A percentile compares a stretch with the other conserved stretches of the same genome.
These are phyloP conservation scores for Porphyrio hochstetteri DNA, from an alignment of 2,113 vertebrate genomes.

Conservation along the genomic window DNA sequence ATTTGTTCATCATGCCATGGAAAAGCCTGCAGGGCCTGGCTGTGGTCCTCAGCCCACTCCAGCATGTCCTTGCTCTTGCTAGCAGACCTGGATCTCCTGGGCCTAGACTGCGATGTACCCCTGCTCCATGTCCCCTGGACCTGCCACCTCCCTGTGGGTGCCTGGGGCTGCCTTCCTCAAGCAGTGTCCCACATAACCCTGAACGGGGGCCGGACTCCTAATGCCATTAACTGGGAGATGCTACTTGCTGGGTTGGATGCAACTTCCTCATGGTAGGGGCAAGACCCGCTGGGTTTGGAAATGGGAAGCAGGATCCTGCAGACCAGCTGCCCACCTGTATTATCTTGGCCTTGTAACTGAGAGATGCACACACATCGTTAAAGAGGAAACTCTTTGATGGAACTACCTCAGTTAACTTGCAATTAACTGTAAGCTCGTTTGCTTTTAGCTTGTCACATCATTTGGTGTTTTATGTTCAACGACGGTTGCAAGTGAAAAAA, in stretches of 20 bases:
- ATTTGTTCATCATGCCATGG: not conserved
- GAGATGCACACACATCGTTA: not conserved
- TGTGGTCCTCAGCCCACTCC: not conserved
- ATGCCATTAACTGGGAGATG: not conserved
- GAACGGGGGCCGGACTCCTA: rapidly evolving
- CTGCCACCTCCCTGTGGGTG: rapidly evolving
- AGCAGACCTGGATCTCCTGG: not conserved
- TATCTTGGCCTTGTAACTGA: not conserved
- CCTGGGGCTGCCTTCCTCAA: not conserved
- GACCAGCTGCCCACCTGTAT: not conserved
- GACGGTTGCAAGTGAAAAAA: not conserved
- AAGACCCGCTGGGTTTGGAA: not conserved
- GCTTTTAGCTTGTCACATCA: rapidly evolving
- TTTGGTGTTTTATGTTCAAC: not conserved
- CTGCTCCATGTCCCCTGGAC: rapidly evolving
- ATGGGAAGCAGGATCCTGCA: not conserved
- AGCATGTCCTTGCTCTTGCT: not conserved
- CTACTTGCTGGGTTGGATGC: not conserved
- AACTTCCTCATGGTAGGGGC: not conserved
- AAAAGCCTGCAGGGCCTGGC: not conserved
- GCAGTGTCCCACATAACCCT: not conserved
- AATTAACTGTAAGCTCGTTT: not conserved
- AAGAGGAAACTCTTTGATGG: not conserved
- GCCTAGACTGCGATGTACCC: not conserved
- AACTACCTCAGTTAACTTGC: not conserved